Conservation (phyloP, 2,797 vertebrate genomes). For the Saxicola maurus region DNA sequence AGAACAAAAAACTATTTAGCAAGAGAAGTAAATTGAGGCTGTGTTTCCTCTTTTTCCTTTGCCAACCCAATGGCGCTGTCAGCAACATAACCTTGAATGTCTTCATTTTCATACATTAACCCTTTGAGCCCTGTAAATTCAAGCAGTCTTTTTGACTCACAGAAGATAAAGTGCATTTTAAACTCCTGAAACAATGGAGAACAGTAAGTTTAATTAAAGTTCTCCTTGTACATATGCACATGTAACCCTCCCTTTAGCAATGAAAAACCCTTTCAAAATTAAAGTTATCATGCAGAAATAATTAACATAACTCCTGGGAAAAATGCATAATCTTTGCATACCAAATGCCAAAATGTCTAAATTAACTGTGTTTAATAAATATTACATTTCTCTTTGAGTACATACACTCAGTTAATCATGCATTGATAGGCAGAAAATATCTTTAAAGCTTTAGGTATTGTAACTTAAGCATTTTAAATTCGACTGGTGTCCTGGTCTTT, state of each 20-base stretch:
- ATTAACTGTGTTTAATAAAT: conserved; percentile 29
- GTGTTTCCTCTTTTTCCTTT: background rate
- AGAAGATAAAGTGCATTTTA: background rate
- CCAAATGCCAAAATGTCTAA: conserved; percentile 29
- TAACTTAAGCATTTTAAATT: background rate
- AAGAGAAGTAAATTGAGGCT: background rate
- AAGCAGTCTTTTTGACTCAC: background rate
- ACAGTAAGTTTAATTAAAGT: conserved; percentile 3
- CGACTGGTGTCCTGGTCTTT: background rate
- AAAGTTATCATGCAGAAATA: conserved; percentile 29
- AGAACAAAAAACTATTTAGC: background rate
- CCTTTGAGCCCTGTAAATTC: background rate
- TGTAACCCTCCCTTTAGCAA: conserved; percentile 2
- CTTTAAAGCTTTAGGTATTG: background rate
- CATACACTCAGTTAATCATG: background rate
- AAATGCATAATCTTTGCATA: conserved; percentile 32
- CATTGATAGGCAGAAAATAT: background rate
- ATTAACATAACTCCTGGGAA: conserved; percentile 39
- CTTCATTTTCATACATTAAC: conserved; percentile 6
- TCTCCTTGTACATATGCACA: background rate
- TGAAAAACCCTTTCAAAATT: conserved; percentile 12
- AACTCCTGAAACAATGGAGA: conserved; percentile 3
- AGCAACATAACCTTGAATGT: background rate
- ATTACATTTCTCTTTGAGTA: conserved; percentile 5
- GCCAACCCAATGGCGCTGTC: background rate